phyloP scores from a whole-genome alignment of 2,113 vertebrate species.

The Ammospiza nelsoni region DNA sequence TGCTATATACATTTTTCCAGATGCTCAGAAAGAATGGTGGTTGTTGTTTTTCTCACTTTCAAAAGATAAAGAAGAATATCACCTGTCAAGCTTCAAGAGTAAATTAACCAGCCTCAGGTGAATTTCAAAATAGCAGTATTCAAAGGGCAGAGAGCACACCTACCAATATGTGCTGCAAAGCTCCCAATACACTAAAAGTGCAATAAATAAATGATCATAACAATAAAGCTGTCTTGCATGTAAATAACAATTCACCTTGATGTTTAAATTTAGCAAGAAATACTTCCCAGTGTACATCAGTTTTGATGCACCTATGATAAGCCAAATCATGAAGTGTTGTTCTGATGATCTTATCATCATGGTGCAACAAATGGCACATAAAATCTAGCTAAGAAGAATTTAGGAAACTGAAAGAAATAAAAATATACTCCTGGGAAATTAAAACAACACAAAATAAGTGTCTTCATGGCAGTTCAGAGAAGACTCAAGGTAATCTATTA shows the following conservation, averaged over 20 bases:
- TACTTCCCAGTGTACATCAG: background rate
- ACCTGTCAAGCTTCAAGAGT: background rate
- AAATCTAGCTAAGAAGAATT: background rate
- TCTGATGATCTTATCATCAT: background rate
- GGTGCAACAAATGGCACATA: background rate
- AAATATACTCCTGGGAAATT: background rate
- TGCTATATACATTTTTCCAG: background rate
- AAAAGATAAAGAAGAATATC: background rate
- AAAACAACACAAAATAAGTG: background rate
- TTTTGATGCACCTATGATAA: background rate
- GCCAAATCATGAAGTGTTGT: background rate
- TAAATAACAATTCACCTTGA: background rate
- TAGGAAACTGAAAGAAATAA: background rate
- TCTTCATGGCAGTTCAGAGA: background rate
- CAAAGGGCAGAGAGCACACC: background rate
- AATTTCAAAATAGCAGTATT: conserved; percentile 2
- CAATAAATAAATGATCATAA: conserved; percentile 45
- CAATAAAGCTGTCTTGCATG: conserved; percentile 4
- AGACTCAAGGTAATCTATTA: background rate
- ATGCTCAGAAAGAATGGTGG: background rate
- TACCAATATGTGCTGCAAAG: background rate
- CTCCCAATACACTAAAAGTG: background rate
- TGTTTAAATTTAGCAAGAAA: conserved; percentile 19
- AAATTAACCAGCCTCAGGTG: background rate
- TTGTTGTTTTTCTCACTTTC: background rate